Conservation (phyloP, 2,797 vertebrate species). For the Poecilia wingei region DNA sequence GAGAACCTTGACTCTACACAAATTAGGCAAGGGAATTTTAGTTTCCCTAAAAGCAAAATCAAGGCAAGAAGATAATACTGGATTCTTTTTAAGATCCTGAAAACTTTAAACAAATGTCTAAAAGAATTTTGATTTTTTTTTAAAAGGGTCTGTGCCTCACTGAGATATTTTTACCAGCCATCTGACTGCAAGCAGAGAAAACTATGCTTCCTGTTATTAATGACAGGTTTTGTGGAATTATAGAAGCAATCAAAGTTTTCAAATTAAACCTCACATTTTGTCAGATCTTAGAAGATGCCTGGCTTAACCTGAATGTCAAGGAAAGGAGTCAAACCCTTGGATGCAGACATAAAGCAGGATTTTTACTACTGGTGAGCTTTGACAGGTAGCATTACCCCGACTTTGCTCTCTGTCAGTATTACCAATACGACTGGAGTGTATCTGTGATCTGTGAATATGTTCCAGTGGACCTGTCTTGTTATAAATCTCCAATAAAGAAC, state of each 20-base stretch:
- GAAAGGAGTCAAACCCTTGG: constrained; percentile 18
- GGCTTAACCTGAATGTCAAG: constrained; percentile 29
- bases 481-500: constrained; percentile 16
- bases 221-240: constrained; percentile 9
- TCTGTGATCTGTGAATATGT: constrained; percentile 35
- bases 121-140: background rate
- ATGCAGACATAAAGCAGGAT: constrained; percentile 16
- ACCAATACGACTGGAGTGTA: constrained; percentile 20
- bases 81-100: background rate
- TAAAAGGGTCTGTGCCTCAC: background rate
- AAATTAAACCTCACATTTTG: constrained; percentile 25
- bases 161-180: background rate
- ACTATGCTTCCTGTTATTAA: background rate
- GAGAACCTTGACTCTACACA: background rate
- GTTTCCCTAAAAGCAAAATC: background rate
- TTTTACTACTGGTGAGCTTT: constrained; percentile 14
- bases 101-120: background rate
- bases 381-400: constrained; percentile 17
- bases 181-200: background rate
- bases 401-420: constrained; percentile 28
- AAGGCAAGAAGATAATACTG: background rate
- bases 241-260: constrained; percentile 26
- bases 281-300: constrained; percentile 29
- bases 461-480: constrained; percentile 31
- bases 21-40: background rate